Percentiles rank a stretch among this genome's conserved stretches.
phyloP scores from a whole-genome alignment of 2,888 invertebrate species.

The Sympetrum striolatum region DNA sequence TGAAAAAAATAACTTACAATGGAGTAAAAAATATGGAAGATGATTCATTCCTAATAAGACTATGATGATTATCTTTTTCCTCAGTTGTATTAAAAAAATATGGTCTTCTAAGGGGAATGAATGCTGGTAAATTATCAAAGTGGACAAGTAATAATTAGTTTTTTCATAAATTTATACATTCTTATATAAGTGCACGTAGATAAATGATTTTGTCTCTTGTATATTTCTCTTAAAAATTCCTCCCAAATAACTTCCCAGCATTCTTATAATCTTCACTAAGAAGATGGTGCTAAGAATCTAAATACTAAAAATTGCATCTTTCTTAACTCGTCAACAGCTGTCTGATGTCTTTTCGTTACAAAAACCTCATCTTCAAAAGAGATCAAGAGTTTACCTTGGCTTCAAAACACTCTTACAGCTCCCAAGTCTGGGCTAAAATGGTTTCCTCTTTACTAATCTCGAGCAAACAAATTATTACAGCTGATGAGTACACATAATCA shows the following conservation, averaged over 20 bases:
- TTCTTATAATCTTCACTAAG: not conserved
- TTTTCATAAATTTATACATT: not conserved
- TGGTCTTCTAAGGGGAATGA: constrained; percentile 23
- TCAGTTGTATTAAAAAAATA: constrained; percentile 19
- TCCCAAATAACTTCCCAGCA: not conserved
- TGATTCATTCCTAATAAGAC: constrained; percentile 5
- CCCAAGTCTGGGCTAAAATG: not conserved
- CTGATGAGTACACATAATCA: constrained; percentile 54
- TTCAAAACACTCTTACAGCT: not conserved
- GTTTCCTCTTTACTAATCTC: not conserved
- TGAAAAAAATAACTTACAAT: constrained; percentile 20
- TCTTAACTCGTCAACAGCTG: not conserved
- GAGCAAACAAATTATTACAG: not conserved
- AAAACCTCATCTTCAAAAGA: not conserved
- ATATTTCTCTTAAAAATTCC: not conserved
- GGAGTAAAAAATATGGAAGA: constrained; percentile 42
- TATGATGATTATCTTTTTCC: not conserved
- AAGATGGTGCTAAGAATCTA: not conserved
- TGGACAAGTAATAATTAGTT: not conserved
- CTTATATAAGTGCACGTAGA: too few species aligned
- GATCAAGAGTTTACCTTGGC: not conserved
- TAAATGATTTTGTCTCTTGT: not conserved
- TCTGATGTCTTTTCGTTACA: not conserved
- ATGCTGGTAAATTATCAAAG: not conserved
- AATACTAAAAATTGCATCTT: not conserved